A percentile compares a stretch with the other conserved stretches of the same genome.
phyloP scores from a whole-genome alignment of 2,797 vertebrate species.

The Thripadectes ignobilis region DNA sequence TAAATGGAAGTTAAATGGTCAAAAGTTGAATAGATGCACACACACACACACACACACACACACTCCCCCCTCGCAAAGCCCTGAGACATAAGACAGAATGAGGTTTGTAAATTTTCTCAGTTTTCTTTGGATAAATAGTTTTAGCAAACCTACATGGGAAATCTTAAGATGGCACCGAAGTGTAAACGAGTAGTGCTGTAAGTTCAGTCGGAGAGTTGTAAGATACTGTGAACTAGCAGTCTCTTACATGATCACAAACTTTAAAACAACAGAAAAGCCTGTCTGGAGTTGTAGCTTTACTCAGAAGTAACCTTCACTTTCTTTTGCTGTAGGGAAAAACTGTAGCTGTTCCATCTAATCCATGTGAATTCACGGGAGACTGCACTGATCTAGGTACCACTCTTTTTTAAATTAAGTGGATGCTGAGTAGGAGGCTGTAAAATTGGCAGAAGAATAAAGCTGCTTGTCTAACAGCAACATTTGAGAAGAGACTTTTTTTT shows the following conservation, averaged over 20 bases:
- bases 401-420: conserved; percentile 22
- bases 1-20: not conserved
- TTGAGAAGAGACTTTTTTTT: not conserved
- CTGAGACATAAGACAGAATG: not conserved
- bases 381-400: not conserved
- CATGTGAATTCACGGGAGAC: not conserved
- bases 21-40: not conserved
- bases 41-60: no score
- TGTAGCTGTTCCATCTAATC: not conserved
- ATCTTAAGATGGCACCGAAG: not conserved
- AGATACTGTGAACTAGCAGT: not conserved
- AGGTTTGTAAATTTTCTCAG: not conserved
- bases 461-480: not conserved
- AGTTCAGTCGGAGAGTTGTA: not conserved
- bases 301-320: not conserved
- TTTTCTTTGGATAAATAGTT: not conserved
- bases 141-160: not conserved
- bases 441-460: conserved; percentile 28
- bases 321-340: not conserved
- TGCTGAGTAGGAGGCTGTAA: not conserved
- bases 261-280: not conserved
- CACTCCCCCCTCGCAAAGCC: not conserved
- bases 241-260: not conserved
- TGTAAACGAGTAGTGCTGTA: not conserved
- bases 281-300: not conserved